phyloP scores from a whole-genome alignment of 1,140 invertebrate species.

The Armadillidium nasatum region DNA sequence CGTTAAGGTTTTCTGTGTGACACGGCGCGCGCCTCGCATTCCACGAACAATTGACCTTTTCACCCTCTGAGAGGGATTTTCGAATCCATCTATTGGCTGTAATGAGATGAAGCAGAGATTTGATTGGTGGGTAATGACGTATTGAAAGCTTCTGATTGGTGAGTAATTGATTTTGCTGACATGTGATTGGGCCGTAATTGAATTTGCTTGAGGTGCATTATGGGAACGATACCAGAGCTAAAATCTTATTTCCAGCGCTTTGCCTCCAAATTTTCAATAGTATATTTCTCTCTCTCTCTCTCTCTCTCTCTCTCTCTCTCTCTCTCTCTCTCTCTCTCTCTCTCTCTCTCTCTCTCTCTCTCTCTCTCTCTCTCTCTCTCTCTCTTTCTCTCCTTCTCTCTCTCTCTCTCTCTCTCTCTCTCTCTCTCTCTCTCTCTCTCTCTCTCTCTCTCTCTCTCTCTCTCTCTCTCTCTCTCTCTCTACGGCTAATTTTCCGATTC shows the following conservation, averaged over 20 bases:
- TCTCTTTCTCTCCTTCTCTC: too few species aligned
- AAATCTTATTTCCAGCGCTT: constrained; percentile 8
- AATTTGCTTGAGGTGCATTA: constrained; percentile 44
- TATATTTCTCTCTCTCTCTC: background rate
- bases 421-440: too few species aligned
- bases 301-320: background rate
- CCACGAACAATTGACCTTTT: background rate
- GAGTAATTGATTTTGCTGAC: constrained; percentile 45
- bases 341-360: too few species aligned
- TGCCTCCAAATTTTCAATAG: background rate
- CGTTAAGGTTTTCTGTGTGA: background rate
- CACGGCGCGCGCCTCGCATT: background rate
- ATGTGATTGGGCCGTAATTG: constrained; percentile 44
- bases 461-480: too few species aligned
- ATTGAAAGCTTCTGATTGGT: constrained; percentile 45
- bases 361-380: too few species aligned
- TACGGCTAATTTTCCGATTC: too few species aligned
- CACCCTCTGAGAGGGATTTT: constrained; percentile 24
- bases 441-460: too few species aligned
- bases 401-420: too few species aligned
- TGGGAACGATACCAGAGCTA: constrained; percentile 27
- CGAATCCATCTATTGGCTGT: constrained; percentile 43
- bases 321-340: too few species aligned
- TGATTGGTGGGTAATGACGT: constrained; percentile 46
- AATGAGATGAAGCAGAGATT: constrained; percentile 45